Conservation (phyloP, 2,888 invertebrate species). For the Halictus quadricinctus region DNA sequence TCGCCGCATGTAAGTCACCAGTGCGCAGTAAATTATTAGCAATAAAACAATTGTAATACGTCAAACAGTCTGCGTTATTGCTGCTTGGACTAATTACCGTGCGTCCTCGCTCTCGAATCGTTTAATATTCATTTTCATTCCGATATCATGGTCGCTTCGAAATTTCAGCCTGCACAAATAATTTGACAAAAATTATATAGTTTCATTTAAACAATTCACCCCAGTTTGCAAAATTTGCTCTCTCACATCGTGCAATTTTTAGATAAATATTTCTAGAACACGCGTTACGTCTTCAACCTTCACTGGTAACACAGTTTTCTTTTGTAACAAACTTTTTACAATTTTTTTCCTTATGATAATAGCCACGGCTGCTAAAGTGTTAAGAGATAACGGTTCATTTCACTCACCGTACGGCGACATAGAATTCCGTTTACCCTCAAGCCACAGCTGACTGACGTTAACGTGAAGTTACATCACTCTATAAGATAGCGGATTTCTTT, state of each 20-base stretch:
- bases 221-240: background rate
- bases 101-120: background rate
- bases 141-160: background rate
- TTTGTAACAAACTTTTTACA: background rate
- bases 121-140: background rate
- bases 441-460: background rate
- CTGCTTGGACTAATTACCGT: slow-evolving; percentile 29
- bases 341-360: background rate
- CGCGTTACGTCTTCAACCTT: background rate
- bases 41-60: slow-evolving; percentile 59
- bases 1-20: slow-evolving; percentile 38
- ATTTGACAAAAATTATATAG: too few relatives aligned
- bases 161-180: background rate
- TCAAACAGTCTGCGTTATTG: slow-evolving; percentile 51
- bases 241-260: background rate
- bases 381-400: background rate
- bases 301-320: background rate
- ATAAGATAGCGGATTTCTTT: background rate
- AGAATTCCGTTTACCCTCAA: background rate
- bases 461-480: background rate
- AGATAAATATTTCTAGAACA: background rate
- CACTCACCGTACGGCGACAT: background rate
- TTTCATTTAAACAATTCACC: background rate
- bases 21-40: slow-evolving; percentile 42
- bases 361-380: background rate